A percentile compares a stretch with the other conserved stretches of the same genome.
phyloP scores from a whole-genome alignment of 2,113 vertebrate genomes.

The Colistium nudipinnis region DNA sequence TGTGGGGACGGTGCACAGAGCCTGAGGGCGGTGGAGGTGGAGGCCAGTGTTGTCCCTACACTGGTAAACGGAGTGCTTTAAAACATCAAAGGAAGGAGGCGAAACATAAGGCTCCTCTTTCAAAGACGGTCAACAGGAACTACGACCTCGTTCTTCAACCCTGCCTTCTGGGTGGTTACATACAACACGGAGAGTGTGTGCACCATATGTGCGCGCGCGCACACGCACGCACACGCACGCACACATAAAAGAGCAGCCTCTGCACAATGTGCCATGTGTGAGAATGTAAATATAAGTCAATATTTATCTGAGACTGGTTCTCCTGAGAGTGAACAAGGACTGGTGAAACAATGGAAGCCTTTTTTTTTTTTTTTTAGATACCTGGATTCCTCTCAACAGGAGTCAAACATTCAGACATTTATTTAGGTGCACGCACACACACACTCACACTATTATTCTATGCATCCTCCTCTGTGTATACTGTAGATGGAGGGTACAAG shows the following conservation, averaged over 20 bases:
- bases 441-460: conserved; percentile 18
- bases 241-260: conserved; percentile 9
- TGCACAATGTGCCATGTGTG: conserved; percentile 10
- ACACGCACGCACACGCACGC: neutral
- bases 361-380: conserved; percentile 19
- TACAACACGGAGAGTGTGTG: conserved; percentile 33
- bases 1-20: conserved; percentile 47
- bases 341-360: conserved; percentile 15
- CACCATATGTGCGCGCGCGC: conserved; percentile 7
- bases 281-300: conserved; percentile 24
- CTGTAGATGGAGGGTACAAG: neutral
- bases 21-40: conserved; percentile 18
- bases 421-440: conserved; percentile 5
- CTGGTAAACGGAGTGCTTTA: conserved; percentile 69
- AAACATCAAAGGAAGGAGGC: conserved; percentile 75
- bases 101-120: conserved; percentile 69
- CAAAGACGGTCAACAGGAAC: conserved; percentile 73
- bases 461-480: neutral
- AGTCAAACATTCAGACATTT: conserved; percentile 4
- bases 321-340: too few relatives aligned
- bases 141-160: conserved; percentile 58
- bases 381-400: conserved; percentile 1
- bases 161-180: conserved; percentile 67
- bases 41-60: conserved; percentile 71
- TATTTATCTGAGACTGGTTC: conserved; percentile 19